Evolutionary conservation across 1,140 invertebrate species (phyloP), one percentile per base, ranked within the genome.

Genomic region (Brachionus rotundiformis): DNA sequence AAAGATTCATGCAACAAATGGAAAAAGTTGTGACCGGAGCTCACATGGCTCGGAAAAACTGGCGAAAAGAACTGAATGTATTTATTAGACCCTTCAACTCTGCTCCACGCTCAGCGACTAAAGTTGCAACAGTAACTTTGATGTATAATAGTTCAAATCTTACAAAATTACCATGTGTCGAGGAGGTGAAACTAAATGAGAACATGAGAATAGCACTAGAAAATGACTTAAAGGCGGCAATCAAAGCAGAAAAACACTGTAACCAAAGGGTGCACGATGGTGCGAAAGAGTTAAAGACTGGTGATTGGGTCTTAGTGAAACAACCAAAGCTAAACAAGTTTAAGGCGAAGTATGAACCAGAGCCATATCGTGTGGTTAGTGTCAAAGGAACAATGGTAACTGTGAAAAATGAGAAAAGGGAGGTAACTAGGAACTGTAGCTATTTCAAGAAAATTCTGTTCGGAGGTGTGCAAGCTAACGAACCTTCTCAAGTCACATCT

Each of bases 361-460:
- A 63, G n/a, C 49, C 36, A 39, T 39, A 39, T 39, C 36, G 1
- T 39, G 36, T 39, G 1, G 3, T 4, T 39, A 39, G 36, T 39
- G 49, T 59, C 49, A 59, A 59, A 59, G 49, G 49, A 25, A 59
- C 49, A 59, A 59, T 59, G 49, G 23, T 59, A 8, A 59, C 49
- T 16, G 49, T 25, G 2, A 8, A 59, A 59, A 59, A 59, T 5
- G 49, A 59, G 49, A 59, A 59, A 59, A 59, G 49, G 49, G 49
- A 59, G 49, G 7, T 59, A 59, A 59, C 49, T 1, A 59, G 49
- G 49, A 59, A 59, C 49, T 2, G 7, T 25, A 19, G 16, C 2
- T 59, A 1, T 59, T 59, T 59, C 49, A 59, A 59, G 49, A 59
- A 59, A 25, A 59, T 59, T 25, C 49, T 59, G 49, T 59, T 59